Evolutionary conservation across 2,797 vertebrate species (phyloP).

Genomic region (Paratrypauchen microcephalus): DNA sequence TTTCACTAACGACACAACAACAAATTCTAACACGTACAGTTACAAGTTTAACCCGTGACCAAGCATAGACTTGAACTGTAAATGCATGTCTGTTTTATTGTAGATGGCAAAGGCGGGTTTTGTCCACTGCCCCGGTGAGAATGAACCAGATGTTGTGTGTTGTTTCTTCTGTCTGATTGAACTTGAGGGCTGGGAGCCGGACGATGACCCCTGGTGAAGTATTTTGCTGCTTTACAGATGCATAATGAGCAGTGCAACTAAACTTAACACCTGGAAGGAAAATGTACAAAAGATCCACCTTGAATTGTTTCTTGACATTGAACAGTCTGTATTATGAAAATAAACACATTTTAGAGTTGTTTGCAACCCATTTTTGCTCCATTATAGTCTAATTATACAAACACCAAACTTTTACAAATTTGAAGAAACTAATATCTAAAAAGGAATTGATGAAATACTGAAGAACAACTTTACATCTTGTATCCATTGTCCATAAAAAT

Average conservation of each 20-base stretch:
- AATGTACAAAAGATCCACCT: neutral
- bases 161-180: constrained; percentile 86
- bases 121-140: constrained; percentile 77
- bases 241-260: neutral
- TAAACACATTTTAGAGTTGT: too few relatives aligned
- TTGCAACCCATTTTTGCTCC: too few relatives aligned
- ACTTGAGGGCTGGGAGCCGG: constrained; percentile 83
- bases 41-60: neutral
- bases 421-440: too few relatives aligned
- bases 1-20: constrained; percentile 1
- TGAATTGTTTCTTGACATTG: too few relatives aligned
- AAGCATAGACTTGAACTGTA: neutral
- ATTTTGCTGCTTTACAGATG: neutral
- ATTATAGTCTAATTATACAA: too few relatives aligned
- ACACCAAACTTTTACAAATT: too few relatives aligned
- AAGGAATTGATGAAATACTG: too few relatives aligned
- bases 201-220: constrained; percentile 79
- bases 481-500: too few relatives aligned
- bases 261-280: neutral
- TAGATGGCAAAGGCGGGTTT: constrained; percentile 85
- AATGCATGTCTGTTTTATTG: constrained; percentile 1
- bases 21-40: neutral
- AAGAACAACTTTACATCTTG: too few relatives aligned
- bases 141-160: constrained; percentile 78
- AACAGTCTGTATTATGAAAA: too few relatives aligned